Evolutionary conservation across 2,888 invertebrate genomes (phyloP).

Genomic region (Myopa testacea): DNA sequence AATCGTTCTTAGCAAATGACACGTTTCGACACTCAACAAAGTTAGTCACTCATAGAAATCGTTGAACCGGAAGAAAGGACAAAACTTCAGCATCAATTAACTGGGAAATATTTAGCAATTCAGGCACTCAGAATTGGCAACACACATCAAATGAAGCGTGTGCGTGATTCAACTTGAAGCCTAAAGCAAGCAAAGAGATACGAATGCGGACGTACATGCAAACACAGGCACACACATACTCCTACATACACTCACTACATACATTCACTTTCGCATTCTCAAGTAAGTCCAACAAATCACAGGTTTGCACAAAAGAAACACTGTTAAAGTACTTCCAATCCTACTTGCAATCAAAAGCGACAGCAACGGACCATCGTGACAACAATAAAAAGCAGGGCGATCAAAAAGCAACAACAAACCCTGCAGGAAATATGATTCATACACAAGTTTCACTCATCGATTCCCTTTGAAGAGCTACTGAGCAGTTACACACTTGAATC

Average conservation of each 20-base stretch:
- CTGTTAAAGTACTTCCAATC: constrained; percentile 8
- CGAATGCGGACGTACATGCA: not conserved
- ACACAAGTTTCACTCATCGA: no score
- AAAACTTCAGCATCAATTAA: not conserved
- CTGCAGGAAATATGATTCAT: not conserved
- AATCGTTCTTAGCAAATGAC: no score
- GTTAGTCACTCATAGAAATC: not conserved
- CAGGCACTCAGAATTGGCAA: no score
- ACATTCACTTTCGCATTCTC: no score
- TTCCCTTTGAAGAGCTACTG: no score
- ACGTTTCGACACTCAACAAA: no score
- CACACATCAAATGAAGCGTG: no score
- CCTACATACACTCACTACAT: no score
- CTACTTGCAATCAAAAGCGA: not conserved
- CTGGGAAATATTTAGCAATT: not conserved
- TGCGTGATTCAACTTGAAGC: no score
- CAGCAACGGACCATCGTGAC: not conserved
- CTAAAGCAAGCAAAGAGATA: not conserved
- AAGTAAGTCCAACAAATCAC: not conserved
- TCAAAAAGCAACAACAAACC: not conserved
- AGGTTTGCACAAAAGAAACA: not conserved
- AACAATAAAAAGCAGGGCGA: no score
- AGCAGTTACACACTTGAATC: no score
- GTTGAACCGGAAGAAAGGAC: not conserved
- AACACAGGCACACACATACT: not conserved